phyloP scores from a whole-genome alignment of 2,888 invertebrate genomes.

The Ophraella communa region DNA sequence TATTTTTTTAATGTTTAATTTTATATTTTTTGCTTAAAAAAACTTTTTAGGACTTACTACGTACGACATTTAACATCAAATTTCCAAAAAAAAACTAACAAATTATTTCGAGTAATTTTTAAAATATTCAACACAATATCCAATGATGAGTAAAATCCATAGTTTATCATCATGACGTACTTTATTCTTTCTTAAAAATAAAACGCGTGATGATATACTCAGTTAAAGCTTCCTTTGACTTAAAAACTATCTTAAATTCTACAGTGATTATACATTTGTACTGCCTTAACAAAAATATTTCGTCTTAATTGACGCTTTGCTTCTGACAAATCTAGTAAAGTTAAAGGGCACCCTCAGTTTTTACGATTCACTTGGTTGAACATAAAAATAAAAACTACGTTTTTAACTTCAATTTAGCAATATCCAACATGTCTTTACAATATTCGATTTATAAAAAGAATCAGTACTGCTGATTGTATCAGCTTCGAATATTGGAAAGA shows the following conservation, averaged over 20 bases:
- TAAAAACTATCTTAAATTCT: constrained; percentile 39
- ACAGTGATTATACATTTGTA: constrained; percentile 55
- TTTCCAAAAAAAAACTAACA: no score
- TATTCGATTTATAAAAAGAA: constrained; percentile 39
- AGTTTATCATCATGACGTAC: constrained; percentile 35
- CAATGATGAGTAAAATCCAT: constrained; percentile 42
- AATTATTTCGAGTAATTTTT: constrained; percentile 1
- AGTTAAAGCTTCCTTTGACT: constrained; percentile 37
- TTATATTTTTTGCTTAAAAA: background rate
- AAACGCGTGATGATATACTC: constrained; percentile 31
- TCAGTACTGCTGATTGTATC: constrained; percentile 43
- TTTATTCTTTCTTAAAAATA: constrained; percentile 14
- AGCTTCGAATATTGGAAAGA: constrained; percentile 29
- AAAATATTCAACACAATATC: constrained; percentile 32
- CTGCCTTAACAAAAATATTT: constrained; percentile 60
- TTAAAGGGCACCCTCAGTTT: constrained; percentile 48
- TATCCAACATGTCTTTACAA: constrained; percentile 30
- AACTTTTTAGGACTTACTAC: no score
- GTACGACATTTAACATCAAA: no score
- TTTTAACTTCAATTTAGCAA: no score
- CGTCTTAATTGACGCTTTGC: constrained; percentile 52
- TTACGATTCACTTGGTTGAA: background rate
- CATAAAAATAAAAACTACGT: constrained; percentile 13
- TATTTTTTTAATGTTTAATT: constrained; percentile 11
- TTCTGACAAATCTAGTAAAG: constrained; percentile 44